Conservation (phyloP, 2,797 vertebrate genomes). For the Spondyliosoma cantharus region DNA sequence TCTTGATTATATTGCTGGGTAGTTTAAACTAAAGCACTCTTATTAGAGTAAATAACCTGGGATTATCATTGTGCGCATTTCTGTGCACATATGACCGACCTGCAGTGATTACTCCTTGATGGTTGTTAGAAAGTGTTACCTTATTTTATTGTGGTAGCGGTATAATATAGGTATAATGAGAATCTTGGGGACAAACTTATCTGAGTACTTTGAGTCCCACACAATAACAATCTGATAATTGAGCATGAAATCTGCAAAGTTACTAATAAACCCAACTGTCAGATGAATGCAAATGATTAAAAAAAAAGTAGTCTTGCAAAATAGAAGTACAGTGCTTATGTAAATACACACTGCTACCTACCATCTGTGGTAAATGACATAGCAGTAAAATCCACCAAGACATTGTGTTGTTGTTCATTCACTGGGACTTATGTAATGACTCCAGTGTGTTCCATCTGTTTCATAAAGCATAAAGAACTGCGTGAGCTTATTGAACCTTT, state of each 20-base stretch:
- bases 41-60: too few relatives aligned
- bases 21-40: too few relatives aligned
- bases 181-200: background rate
- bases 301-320: background rate
- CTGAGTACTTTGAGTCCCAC: background rate
- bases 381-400: background rate
- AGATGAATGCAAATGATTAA: background rate
- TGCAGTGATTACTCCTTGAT: background rate
- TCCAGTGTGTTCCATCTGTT: slow-evolving; percentile 8
- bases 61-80: background rate
- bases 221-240: background rate
- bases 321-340: background rate
- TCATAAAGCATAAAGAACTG: background rate
- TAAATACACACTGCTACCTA: background rate
- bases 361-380: background rate
- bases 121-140: too few relatives aligned
- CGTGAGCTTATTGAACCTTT: background rate
- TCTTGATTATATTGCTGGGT: background rate
- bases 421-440: slow-evolving; percentile 1
- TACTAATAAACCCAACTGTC: background rate
- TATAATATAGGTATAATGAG: background rate
- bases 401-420: background rate
- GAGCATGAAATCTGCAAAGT: background rate
- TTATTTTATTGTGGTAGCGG: background rate
- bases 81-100: background rate